Evolutionary conservation across 2,113 vertebrate species (phyloP).

Genomic region (Anoura caudifer): DNA sequence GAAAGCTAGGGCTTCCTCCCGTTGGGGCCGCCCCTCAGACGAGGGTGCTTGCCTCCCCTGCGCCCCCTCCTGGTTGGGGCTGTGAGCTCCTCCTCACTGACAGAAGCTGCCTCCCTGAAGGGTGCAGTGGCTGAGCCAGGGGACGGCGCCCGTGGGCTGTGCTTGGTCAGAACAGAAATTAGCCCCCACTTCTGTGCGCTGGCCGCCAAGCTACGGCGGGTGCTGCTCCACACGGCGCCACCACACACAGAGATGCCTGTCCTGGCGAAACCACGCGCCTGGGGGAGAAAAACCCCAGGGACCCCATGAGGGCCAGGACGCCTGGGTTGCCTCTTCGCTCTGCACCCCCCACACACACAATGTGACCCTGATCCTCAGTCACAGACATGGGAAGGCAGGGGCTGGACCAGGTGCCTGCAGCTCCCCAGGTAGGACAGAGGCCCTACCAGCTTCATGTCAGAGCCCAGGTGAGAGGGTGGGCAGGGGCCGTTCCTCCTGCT

Average conservation of each 20-base stretch:
- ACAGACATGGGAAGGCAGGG: background rate
- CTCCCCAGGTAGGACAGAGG: background rate
- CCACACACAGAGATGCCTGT: background rate
- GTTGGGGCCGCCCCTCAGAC: background rate
- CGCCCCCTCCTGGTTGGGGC: background rate
- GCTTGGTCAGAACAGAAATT: background rate
- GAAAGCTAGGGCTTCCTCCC: background rate
- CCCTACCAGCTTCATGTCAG: background rate
- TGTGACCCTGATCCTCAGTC: background rate
- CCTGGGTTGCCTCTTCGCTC: background rate
- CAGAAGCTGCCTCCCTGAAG: background rate
- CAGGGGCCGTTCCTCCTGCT: background rate
- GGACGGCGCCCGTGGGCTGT: too few relatives aligned
- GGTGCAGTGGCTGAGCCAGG: background rate
- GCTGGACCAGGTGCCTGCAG: background rate
- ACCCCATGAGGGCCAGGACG: background rate
- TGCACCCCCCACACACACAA: rapidly evolving
- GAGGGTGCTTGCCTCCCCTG: background rate
- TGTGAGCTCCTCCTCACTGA: background rate
- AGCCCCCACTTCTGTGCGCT: too few relatives aligned
- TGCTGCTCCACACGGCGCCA: too few relatives aligned
- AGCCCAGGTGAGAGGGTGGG: background rate
- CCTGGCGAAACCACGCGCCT: background rate
- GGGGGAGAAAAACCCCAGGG: background rate
- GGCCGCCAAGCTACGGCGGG: background rate